phyloP scores from a whole-genome alignment of 1,140 invertebrate genomes.

The Ceratitis capitata region DNA sequence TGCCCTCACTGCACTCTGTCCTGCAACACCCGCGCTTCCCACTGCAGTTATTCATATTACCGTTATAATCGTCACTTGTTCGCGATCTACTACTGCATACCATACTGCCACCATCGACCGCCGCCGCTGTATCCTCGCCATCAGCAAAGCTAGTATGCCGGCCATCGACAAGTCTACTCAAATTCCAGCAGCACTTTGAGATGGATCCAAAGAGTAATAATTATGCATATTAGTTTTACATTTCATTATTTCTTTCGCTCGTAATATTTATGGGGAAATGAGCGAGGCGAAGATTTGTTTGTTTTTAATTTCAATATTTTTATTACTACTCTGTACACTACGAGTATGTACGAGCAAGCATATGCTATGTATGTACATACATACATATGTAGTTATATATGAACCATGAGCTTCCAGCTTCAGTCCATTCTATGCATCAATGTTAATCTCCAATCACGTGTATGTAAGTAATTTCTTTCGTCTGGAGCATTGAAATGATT shows the following conservation, averaged over 20 bases:
- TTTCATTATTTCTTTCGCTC: not conserved
- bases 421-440: not conserved
- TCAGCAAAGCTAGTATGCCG: conserved; percentile 27
- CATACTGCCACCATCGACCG: not conserved
- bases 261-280: not conserved
- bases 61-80: not conserved
- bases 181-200: conserved; percentile 25
- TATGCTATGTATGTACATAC: not conserved
- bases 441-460: not conserved
- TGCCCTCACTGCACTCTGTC: not conserved
- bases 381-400: not conserved
- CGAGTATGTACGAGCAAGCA: not conserved
- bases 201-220: conserved; percentile 46
- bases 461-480: conserved; percentile 27
- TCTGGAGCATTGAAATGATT: conserved; percentile 10
- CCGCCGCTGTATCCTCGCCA: not conserved
- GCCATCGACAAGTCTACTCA: not conserved
- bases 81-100: not conserved
- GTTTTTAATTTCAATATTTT: conserved; percentile 18
- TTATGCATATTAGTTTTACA: conserved; percentile 23
- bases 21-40: not conserved
- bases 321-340: not conserved
- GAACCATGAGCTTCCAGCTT: not conserved
- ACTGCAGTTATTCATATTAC: not conserved
- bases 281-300: not conserved